A percentile compares a stretch with the other conserved stretches of the same genome.
Evolutionary conservation across 2,797 vertebrate genomes (phyloP).

Genomic region (Sebastes melanostomus): DNA sequence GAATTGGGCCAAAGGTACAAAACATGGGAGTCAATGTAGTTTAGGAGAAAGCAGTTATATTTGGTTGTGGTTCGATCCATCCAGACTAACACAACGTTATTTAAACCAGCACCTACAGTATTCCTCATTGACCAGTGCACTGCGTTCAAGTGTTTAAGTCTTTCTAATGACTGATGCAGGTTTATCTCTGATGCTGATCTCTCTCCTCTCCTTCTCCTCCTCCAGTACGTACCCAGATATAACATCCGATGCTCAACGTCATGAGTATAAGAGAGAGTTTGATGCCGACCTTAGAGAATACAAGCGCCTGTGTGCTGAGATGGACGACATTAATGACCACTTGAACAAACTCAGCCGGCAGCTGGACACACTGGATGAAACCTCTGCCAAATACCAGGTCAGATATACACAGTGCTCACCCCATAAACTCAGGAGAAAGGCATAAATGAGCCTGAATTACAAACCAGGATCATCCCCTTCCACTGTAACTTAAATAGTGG

Average conservation of each 20-base stretch:
- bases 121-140: neutral
- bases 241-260: constrained; percentile 77
- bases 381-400: constrained; percentile 85
- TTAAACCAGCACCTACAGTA: neutral
- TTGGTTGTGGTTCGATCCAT: neutral
- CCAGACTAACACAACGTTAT: neutral
- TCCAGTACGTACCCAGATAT: constrained; percentile 87
- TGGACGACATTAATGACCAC: constrained; percentile 87
- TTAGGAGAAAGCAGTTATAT: constrained; percentile 23
- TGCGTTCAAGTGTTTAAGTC: neutral
- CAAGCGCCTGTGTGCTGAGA: constrained; percentile 87
- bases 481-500: neutral
- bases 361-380: constrained; percentile 84
- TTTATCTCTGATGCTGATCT: neutral
- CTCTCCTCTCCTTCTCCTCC: neutral
- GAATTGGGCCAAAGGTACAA: constrained; percentile 76
- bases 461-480: neutral
- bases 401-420: neutral
- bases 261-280: constrained; percentile 88
- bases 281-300: constrained; percentile 85
- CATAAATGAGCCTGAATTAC: neutral
- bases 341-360: constrained; percentile 86
- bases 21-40: constrained; percentile 17
- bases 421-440: neutral
- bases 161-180: neutral